Conservation (phyloP, 2,888 invertebrate genomes). For the Caenorhabditis auriculariae region DNA sequence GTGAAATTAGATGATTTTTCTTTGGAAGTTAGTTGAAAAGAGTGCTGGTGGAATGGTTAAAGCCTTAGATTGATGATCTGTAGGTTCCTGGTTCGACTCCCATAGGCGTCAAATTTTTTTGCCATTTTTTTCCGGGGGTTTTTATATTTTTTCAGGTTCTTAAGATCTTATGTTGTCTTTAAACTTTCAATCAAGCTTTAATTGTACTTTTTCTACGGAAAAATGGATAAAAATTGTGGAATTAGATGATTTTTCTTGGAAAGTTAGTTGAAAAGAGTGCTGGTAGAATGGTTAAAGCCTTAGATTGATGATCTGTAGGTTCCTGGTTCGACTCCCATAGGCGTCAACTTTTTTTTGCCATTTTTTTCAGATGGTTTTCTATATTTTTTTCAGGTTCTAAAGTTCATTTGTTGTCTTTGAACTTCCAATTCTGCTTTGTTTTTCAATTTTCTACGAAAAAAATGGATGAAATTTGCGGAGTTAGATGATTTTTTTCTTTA, state of each 20-base stretch:
- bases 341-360: too few species aligned
- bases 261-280: neutral
- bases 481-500: neutral
- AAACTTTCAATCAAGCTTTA: neutral
- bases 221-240: neutral
- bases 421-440: too few species aligned
- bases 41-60: neutral
- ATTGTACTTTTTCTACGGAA: neutral
- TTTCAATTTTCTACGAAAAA: too few species aligned
- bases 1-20: neutral
- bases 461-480: neutral
- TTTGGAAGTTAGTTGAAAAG: neutral
- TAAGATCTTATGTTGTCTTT: neutral
- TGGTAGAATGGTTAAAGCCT: neutral
- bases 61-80: too few species aligned
- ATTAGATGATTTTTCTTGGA: neutral
- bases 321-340: too few species aligned
- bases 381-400: too few species aligned
- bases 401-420: too few species aligned
- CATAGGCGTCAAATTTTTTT: too few species aligned
- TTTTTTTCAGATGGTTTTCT: too few species aligned
- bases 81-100: too few species aligned
- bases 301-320: too few species aligned
- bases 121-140: too few species aligned
- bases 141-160: neutral